Evolutionary conservation across 2,113 vertebrate genomes (phyloP), one percentile per base, ranked within the genome.

Genomic region (Brachyhypopomus occidentalis): DNA sequence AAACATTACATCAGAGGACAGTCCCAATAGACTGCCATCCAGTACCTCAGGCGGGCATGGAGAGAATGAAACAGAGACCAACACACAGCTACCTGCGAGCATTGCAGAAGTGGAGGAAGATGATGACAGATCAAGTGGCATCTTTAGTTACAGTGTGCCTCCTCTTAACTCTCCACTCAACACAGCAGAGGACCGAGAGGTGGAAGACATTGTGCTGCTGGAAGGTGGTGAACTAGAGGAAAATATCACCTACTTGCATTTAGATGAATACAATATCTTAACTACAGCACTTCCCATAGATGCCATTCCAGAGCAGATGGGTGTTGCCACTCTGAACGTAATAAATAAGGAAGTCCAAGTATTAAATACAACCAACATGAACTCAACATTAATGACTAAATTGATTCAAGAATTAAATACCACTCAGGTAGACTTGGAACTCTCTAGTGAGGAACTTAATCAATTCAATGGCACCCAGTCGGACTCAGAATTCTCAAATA

Each of bases 91-190:
- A 0, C 72, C 71, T 59, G 3, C 63, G 36, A 25, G 59, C 2
- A 41, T 6, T 4, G 5, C 9, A 0, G 45, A 83, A 17, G 71
- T 73, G 2, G 71, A 75, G 0, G 71, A 82, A n/a, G 77, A 87
- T 16, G 77, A 2, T 59, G 4, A 82, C 52, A 80, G 52, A 2
- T 78, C 85, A 79, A 84, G 75, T 1, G 84, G 90, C 2, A 56
- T 81, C 14, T 92, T 92, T 64, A 69, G 56, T 36, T 87, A 91
- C 27, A 76, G 58, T 34, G 84, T 60, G 14, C 23, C 62, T 45
- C 34, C 78, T 67, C 11, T 19, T 27, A 48, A 56, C 7, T 52
- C 78, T 22, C 78, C 58, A 22, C 17, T 9, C 3, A 75, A 62
- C 27, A 71, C n/a, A 34, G 75, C 71, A 73, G 67, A 81, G 7